A percentile compares a stretch with the other conserved stretches of the same genome.
phyloP scores from a whole-genome alignment of 2,797 vertebrate species.

The Alfaro cultratus region DNA sequence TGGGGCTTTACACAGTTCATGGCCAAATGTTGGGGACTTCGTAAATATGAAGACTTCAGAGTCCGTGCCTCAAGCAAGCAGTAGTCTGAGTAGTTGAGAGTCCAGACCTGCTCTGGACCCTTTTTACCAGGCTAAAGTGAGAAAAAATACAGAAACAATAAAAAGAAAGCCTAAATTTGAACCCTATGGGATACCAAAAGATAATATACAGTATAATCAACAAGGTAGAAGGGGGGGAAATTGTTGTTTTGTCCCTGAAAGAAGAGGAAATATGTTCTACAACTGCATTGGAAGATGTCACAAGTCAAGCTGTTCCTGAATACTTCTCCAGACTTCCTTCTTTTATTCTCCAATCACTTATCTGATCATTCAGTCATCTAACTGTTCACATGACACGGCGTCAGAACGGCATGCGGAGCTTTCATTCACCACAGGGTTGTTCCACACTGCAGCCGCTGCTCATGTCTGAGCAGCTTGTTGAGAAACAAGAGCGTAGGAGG shows the following conservation, averaged over 20 bases:
- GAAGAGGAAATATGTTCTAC: not conserved
- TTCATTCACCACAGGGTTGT: not conserved
- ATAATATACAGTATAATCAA: not conserved
- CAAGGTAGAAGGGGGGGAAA: not conserved
- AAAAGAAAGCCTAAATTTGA: not conserved
- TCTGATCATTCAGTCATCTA: conserved; percentile 12
- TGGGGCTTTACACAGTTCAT: too few species aligned
- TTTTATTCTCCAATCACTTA: not conserved
- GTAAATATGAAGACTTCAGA: too few species aligned
- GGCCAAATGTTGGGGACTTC: too few species aligned
- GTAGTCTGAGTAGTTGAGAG: too few species aligned
- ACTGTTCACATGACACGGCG: conserved; percentile 4
- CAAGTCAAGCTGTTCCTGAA: not conserved
- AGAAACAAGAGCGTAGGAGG: not conserved
- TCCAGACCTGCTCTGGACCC: too few species aligned
- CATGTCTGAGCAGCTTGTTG: not conserved
- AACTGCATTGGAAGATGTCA: not conserved
- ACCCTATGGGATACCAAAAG: not conserved
- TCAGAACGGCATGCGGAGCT: not conserved
- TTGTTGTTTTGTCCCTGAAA: not conserved
- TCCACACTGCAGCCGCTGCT: not conserved
- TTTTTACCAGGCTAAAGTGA: not conserved
- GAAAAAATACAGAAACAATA: not conserved
- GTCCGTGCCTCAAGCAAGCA: too few species aligned
- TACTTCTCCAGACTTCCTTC: not conserved